phyloP scores from a whole-genome alignment of 2,113 vertebrate genomes.

The Vidua chalybeata region DNA sequence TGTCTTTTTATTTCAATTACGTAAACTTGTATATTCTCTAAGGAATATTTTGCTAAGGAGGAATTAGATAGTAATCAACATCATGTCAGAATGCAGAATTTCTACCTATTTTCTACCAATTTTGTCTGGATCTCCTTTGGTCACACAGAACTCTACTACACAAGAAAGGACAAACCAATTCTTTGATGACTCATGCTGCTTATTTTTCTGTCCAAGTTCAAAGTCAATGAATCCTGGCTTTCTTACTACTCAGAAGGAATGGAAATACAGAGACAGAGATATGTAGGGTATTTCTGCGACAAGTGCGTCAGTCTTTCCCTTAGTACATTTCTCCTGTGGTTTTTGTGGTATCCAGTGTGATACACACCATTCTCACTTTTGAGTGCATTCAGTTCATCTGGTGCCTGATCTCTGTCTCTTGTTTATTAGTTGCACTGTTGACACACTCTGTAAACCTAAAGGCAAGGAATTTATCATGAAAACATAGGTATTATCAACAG shows the following conservation, averaged over 20 bases:
- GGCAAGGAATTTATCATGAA: constrained; percentile 40
- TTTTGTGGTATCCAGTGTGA: constrained; percentile 48
- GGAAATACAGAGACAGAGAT: neutral
- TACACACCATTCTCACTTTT: constrained; percentile 24
- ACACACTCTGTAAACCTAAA: constrained; percentile 23
- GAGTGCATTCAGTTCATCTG: neutral
- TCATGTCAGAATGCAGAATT: neutral
- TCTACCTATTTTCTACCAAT: neutral
- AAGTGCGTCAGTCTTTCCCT: constrained; percentile 23
- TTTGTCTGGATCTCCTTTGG: neutral
- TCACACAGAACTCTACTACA: neutral
- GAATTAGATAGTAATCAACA: neutral
- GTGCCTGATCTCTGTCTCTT: constrained; percentile 29
- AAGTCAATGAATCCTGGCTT: neutral
- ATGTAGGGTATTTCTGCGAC: neutral
- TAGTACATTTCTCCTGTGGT: constrained; percentile 24
- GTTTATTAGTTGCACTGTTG: constrained; percentile 39
- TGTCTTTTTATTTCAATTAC: neutral
- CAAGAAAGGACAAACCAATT: neutral
- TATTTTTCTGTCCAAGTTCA: neutral
- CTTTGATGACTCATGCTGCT: neutral
- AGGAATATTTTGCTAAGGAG: neutral
- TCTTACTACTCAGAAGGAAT: neutral
- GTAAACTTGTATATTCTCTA: neutral
- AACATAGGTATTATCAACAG: constrained; percentile 27